Percentiles rank a stretch among this genome's conserved stretches.
Evolutionary conservation across 2,888 invertebrate species (phyloP).

Genomic region (Habroteleia sp.): DNA sequence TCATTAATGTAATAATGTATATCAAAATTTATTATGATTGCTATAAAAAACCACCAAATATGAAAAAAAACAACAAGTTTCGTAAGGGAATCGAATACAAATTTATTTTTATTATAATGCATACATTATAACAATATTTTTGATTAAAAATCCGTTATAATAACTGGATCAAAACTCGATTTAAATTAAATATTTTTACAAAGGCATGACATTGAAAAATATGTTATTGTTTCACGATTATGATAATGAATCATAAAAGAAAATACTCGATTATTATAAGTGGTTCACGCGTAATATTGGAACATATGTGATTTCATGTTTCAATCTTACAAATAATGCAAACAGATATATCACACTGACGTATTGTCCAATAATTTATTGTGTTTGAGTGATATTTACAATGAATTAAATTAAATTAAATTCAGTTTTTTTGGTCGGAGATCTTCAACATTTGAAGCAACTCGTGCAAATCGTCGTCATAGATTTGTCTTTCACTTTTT

Average conservation of each 20-base stretch:
- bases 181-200: neutral
- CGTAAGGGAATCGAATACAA: no score
- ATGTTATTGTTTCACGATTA: neutral
- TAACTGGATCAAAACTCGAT: no score
- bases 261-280: neutral
- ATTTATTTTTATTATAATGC: no score
- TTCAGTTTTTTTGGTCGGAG: neutral
- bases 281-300: neutral
- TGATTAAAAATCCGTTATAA: no score
- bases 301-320: neutral
- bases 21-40: no score
- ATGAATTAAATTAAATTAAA: neutral
- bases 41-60: no score
- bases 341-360: neutral
- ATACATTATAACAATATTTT: no score
- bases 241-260: neutral
- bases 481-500: slow-evolving; percentile 40
- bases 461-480: slow-evolving; percentile 54
- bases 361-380: neutral
- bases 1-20: no score
- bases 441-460: slow-evolving; percentile 43
- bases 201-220: neutral
- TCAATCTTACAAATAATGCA: neutral
- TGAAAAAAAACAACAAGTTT: no score
- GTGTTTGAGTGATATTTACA: neutral